Evolutionary conservation across 2,888 invertebrate species (phyloP).

Genomic region (Pachycephus smyrnensis): DNA sequence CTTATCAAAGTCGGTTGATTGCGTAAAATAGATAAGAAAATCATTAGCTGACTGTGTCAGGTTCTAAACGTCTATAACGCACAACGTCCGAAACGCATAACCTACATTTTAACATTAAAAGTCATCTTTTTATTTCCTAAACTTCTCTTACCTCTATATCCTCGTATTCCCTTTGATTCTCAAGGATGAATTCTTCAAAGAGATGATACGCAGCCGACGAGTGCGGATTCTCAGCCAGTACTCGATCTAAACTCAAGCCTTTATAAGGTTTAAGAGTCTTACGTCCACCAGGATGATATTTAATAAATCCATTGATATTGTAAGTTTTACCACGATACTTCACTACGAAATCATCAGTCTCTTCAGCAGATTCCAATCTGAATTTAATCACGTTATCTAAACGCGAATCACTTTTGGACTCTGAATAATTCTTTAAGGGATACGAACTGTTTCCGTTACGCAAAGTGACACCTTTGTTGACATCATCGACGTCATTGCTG

Average conservation of each 20-base stretch:
- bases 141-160: conserved; percentile 50
- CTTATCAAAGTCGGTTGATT: background rate
- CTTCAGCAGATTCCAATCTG: background rate
- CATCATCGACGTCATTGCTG: background rate
- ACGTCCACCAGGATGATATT: conserved; percentile 81
- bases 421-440: background rate
- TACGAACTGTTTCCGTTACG: background rate
- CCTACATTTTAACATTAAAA: background rate
- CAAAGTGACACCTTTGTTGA: background rate
- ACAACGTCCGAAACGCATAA: background rate
- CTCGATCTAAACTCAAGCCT: conserved; percentile 70
- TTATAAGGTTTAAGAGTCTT: conserved; percentile 73
- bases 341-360: conserved; percentile 58
- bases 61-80: background rate
- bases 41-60: background rate
- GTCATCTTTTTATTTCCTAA: background rate
- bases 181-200: conserved; percentile 72
- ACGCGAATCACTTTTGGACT: background rate
- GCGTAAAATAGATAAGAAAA: background rate
- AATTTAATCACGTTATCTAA: background rate
- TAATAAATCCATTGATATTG: conserved; percentile 75
- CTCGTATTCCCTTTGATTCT: conserved; percentile 44
- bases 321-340: conserved; percentile 69
- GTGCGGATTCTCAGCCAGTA: conserved; percentile 72
- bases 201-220: conserved; percentile 76